These are phyloP conservation scores for Ypsolopha sequella DNA, from an alignment of 2,888 invertebrate genomes.

Conservation along the genomic window DNA sequence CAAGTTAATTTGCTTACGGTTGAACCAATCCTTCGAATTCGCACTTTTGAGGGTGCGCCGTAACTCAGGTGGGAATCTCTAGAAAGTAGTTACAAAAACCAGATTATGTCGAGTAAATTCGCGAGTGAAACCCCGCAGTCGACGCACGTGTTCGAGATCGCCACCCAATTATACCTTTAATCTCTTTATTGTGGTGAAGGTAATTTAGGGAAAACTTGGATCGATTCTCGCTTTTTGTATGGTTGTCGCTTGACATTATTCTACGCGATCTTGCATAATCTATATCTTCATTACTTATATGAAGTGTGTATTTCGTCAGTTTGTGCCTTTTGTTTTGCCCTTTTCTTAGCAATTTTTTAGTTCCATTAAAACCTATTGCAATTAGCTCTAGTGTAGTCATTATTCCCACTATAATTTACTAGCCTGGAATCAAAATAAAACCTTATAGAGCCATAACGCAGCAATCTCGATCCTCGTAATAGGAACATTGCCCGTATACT, in stretches of 20 bases:
- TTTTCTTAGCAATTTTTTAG: neutral
- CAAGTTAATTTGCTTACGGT: no score
- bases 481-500: slow-evolving; percentile 6
- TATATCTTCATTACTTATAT: neutral
- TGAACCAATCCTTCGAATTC: neutral
- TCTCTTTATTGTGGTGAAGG: neutral
- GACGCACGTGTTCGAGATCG: neutral
- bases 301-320: neutral
- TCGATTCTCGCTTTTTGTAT: neutral
- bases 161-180: neutral
- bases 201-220: neutral
- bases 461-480: neutral
- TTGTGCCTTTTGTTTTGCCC: neutral
- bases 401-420: neutral
- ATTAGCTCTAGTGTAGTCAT: neutral
- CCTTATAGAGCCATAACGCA: neutral
- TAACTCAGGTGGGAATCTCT: slow-evolving; percentile 43
- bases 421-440: neutral
- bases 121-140: slow-evolving; percentile 1
- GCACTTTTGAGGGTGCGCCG: slow-evolving; percentile 52
- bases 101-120: slow-evolving; percentile 22
- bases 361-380: no score
- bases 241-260: neutral
- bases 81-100: slow-evolving; percentile 57
- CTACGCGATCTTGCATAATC: neutral